Percentiles rank a stretch among this genome's conserved stretches.
These are phyloP conservation scores for Seriola aureovittata DNA, from an alignment of 2,113 vertebrate genomes.

Conservation along the genomic window DNA sequence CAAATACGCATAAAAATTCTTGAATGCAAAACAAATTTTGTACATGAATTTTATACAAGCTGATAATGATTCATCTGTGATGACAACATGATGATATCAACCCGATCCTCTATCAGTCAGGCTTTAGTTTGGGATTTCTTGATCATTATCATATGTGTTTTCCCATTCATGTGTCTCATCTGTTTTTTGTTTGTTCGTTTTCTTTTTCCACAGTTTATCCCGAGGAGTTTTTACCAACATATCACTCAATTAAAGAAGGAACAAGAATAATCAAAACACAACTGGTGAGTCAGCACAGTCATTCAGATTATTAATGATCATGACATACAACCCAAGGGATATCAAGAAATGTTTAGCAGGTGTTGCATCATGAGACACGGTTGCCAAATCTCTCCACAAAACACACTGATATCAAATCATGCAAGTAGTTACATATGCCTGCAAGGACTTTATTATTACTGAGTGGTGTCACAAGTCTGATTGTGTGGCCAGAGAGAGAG, in stretches of 20 bases:
- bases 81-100: too few species aligned
- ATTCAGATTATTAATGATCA: neutral
- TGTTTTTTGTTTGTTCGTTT: neutral
- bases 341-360: neutral
- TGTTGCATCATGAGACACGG: neutral
- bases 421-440: neutral
- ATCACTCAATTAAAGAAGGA: slow-evolving; percentile 67
- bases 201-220: slow-evolving; percentile 72
- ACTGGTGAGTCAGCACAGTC: slow-evolving; percentile 72
- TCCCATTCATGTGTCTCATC: neutral
- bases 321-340: neutral
- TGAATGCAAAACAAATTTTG: too few species aligned
- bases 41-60: too few species aligned
- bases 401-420: neutral
- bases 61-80: too few species aligned
- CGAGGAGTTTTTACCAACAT: slow-evolving; percentile 80
- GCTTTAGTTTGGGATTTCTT: too few species aligned
- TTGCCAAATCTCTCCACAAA: neutral
- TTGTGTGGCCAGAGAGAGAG: neutral
- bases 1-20: too few species aligned
- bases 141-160: neutral
- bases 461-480: slow-evolving; percentile 3
- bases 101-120: too few species aligned
- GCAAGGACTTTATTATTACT: neutral
- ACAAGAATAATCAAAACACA: slow-evolving; percentile 34